phyloP scores from a whole-genome alignment of 2,888 invertebrate species.

The Cephus sareptanus region DNA sequence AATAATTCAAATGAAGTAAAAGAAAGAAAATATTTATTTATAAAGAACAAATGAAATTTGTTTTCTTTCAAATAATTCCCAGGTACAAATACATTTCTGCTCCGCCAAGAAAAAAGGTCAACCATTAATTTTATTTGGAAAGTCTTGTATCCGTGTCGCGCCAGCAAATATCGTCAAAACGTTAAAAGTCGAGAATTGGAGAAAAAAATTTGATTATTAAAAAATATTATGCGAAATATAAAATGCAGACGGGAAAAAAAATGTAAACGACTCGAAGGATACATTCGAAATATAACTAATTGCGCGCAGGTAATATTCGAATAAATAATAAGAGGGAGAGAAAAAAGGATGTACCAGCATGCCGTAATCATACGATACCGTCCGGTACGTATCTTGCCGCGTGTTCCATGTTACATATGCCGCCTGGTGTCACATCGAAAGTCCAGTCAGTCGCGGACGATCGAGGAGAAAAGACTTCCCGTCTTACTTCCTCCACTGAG shows the following conservation, averaged over 20 bases:
- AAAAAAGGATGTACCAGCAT: slow-evolving; percentile 7
- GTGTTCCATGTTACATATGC: slow-evolving; percentile 29
- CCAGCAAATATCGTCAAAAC: not conserved
- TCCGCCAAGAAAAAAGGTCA: not conserved
- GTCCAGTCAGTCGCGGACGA: slow-evolving; percentile 41
- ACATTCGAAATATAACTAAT: not conserved
- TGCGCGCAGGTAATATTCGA: not conserved
- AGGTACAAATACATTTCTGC: not conserved
- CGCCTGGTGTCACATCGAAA: slow-evolving; percentile 24
- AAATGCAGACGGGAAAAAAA: not conserved
- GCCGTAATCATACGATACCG: slow-evolving; percentile 40
- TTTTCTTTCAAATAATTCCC: not conserved
- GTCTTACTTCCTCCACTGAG: not conserved
- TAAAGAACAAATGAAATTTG: too few relatives aligned
- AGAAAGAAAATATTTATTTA: not conserved
- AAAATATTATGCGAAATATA: too few relatives aligned
- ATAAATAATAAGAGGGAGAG: not conserved
- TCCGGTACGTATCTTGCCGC: slow-evolving; percentile 27
- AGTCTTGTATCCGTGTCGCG: not conserved
- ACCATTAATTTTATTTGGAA: not conserved
- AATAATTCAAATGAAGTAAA: not conserved
- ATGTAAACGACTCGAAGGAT: not conserved
- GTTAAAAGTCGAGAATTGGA: too few relatives aligned
- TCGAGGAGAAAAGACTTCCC: slow-evolving; percentile 16
- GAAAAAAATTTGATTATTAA: too few relatives aligned